Evolutionary conservation across 2,113 vertebrate species (phyloP), one percentile per base, ranked within the genome.

Genomic region (Anarhynchus alexandrinus): DNA sequence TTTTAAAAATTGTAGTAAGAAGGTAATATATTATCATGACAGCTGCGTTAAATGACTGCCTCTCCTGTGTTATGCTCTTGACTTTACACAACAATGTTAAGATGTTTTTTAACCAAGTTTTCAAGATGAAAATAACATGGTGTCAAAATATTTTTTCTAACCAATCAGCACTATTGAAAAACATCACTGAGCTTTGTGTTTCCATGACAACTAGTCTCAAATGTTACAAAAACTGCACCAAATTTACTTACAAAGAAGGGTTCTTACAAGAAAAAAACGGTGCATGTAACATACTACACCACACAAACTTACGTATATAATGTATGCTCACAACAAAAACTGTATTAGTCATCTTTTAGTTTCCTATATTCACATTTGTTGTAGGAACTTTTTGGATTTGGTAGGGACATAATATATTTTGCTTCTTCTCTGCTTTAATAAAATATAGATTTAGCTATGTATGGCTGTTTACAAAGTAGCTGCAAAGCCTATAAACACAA

Each of bases 81-180:
- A 95, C 96, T 97, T 97, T 96, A 94, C 88, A 97, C 94, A 97
- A 97, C 94, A 97, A 92, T 54, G 83, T 96, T 96, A 94, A 96
- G 67, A 97, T 97, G 93, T 76, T 98, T 97, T 97, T 96, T 93
- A 96, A 98, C 93, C 85, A 97, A 97, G 93, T 97, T 97, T 98
- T 95, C 82, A 96, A 92, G 89, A 93, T 86, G 94, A 93, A 98
- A 97, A 98, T 97, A 97, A 96, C 86, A 96, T 55, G 78, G 85
- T 97, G 94, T 97, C 96, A 97, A 98, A 97, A 98, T 97, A 97
- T 97, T 98, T 97, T 96, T 97, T 96, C 70, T 45, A 96, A 90
- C 95, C 96, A 97, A 97, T 98, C 97, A 98, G 85, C 65, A 79
- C 90, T 90, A 97, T 94, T 97, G 97, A 97, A 96, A 97, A 96